Percentiles rank a stretch among this genome's conserved stretches.
Conservation (phyloP, 2,113 vertebrate genomes). For the Macheiramphus alcinus region DNA sequence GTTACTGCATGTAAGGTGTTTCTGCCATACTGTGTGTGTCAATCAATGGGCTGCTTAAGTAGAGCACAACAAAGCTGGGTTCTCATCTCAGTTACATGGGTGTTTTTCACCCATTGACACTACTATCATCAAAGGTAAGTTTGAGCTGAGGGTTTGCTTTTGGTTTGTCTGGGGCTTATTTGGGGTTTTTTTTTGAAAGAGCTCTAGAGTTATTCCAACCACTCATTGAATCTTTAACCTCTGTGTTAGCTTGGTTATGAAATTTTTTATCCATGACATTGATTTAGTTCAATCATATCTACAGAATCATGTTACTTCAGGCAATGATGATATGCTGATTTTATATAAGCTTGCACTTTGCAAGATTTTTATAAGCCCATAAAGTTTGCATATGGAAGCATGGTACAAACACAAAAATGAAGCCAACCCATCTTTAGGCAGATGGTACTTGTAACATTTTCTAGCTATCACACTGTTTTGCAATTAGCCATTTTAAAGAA, state of each 20-base stretch:
- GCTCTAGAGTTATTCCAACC: background rate
- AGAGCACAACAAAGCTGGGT: background rate
- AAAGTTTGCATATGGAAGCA: background rate
- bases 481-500: background rate
- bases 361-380: background rate
- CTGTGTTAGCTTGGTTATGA: background rate
- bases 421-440: background rate
- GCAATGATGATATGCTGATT: background rate
- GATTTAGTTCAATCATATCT: background rate
- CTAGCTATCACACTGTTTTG: background rate
- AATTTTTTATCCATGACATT: background rate
- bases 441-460: background rate
- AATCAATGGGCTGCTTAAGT: background rate
- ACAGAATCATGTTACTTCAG: background rate
- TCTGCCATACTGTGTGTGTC: background rate
- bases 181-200: background rate
- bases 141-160: background rate
- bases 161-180: background rate
- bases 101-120: background rate
- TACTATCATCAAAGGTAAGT: background rate
- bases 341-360: background rate
- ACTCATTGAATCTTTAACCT: background rate
- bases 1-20: background rate
- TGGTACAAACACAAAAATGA: background rate
- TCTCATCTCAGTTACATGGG: background rate